These are phyloP conservation scores for Spicauda simplicius DNA, from an alignment of 2,888 invertebrate species.

Conservation along the genomic window DNA sequence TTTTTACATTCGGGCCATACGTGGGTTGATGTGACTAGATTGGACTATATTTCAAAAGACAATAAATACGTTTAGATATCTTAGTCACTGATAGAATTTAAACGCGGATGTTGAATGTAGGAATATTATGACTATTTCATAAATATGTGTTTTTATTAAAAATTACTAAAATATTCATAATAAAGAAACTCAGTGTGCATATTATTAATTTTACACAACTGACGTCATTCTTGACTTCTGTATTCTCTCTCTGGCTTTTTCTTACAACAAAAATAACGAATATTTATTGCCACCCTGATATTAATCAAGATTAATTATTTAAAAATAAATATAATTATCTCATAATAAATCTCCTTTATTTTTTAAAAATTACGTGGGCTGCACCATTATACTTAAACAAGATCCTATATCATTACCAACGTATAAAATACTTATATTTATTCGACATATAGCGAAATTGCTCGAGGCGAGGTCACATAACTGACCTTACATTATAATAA, in stretches of 20 bases:
- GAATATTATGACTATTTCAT: no score
- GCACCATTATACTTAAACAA: background rate
- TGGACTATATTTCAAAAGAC: background rate
- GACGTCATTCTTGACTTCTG: no score
- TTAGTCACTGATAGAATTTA: background rate
- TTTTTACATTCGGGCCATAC: constrained; percentile 8
- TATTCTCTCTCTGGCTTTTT: no score
- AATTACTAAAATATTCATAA: no score
- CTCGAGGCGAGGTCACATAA: constrained; percentile 10
- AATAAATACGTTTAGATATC: background rate
- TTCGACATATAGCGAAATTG: background rate
- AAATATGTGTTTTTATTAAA: no score
- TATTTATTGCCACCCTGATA: no score
- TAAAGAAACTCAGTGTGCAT: no score
- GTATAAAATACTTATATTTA: constrained; percentile 5
- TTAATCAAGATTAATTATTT: no score
- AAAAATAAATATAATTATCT: background rate
- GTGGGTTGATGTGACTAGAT: constrained; percentile 9
- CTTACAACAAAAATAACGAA: no score
- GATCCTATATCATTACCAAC: background rate
- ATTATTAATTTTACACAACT: no score
- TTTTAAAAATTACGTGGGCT: background rate
- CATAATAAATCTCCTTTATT: background rate
- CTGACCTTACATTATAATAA: constrained; percentile 24
- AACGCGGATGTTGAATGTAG: no score